Evolutionary conservation across 1,140 invertebrate species (phyloP).

Genomic region (Papilio polytes): DNA sequence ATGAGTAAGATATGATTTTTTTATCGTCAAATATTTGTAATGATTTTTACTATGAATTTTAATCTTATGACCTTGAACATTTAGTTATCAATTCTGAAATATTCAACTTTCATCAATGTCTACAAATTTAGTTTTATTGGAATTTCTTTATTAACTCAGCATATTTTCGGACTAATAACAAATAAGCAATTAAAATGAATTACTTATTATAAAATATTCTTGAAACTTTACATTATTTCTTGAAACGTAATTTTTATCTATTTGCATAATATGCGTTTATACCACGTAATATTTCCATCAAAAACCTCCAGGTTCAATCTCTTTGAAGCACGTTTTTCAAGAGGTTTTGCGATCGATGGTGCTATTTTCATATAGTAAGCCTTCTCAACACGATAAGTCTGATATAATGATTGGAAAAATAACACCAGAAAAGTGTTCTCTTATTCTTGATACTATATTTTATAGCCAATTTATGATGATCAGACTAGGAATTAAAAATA

Average conservation of each 20-base stretch:
- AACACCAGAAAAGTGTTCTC: background rate
- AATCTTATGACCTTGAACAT: too few relatives aligned
- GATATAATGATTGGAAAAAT: background rate
- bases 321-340: background rate
- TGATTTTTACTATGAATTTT: too few relatives aligned
- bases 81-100: too few relatives aligned
- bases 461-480: background rate
- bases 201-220: background rate
- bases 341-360: background rate
- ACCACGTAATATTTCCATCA: background rate
- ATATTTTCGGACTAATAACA: too few relatives aligned
- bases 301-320: background rate
- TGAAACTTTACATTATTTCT: background rate
- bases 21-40: too few relatives aligned
- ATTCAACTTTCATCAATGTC: too few relatives aligned
- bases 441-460: background rate
- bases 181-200: too few relatives aligned
- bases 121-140: too few relatives aligned
- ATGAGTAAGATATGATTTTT: too few relatives aligned
- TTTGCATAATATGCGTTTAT: background rate
- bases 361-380: constrained; percentile 16
- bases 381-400: background rate
- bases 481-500: background rate
- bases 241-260: background rate
- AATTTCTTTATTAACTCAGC: too few relatives aligned